These are phyloP conservation scores for Dendrocopos noguchii DNA, from an alignment of 2,113 vertebrate species.

Conservation along the genomic window DNA sequence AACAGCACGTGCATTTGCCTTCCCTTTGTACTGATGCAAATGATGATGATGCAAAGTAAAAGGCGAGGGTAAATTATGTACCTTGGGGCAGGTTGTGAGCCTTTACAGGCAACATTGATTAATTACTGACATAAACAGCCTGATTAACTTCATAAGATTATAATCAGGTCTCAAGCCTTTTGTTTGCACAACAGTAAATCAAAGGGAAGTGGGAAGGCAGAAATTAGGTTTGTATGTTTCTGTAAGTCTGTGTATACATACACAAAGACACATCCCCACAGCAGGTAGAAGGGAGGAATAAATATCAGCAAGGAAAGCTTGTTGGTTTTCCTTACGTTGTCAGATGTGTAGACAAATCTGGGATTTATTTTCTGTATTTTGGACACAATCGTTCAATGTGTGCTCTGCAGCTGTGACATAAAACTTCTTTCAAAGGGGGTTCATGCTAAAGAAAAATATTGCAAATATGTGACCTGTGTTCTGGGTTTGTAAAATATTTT, in stretches of 20 bases:
- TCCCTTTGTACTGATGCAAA: constrained; percentile 8
- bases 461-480: constrained; percentile 13
- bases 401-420: constrained; percentile 60
- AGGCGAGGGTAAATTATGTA: constrained; percentile 23
- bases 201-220: constrained; percentile 41
- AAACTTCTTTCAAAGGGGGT: constrained; percentile 35
- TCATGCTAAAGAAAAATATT: not conserved
- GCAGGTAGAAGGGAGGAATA: not conserved
- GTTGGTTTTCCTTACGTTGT: not conserved
- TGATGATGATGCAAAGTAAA: constrained; percentile 19
- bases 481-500: constrained; percentile 46
- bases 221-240: constrained; percentile 34
- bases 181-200: constrained; percentile 58
- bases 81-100: constrained; percentile 27
- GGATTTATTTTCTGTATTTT: constrained; percentile 34
- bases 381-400: not conserved
- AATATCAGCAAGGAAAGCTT: not conserved
- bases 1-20: not conserved
- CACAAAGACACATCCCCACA: not conserved
- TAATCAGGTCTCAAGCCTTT: constrained; percentile 48
- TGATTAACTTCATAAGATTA: constrained; percentile 41
- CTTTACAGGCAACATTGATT: constrained; percentile 49
- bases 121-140: constrained; percentile 55
- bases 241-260: not conserved
- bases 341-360: constrained; percentile 10